Evolutionary conservation across 2,113 vertebrate genomes (phyloP), one percentile per base, ranked within the genome.

Genomic region (Pseudorhombus dupliciocellatus): DNA sequence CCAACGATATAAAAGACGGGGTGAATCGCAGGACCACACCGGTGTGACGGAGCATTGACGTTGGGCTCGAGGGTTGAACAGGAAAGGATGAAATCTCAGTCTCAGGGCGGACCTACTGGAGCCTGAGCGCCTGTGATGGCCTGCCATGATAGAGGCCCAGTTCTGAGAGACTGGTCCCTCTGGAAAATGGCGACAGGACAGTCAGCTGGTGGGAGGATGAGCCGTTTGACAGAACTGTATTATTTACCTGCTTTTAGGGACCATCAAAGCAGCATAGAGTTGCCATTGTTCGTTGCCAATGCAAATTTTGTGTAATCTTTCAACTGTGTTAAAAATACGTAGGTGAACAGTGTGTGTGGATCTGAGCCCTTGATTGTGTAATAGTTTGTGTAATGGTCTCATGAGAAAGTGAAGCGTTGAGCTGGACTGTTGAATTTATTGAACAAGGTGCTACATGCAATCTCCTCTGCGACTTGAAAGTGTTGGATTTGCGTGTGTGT

Each of bases 11-110:
- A 69, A 97, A 98, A 83, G 98, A 97, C 54, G 94, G 94, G 31
- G 93, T 96, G 72, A 99, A 96, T 90, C 95, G 96, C 88, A 95
- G 98, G 91, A 99, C 98, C 0, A 99, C 98, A 0, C 98, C 98
- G 0, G 98, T 99, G 88, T 99, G 95, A 99, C 82, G 2, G 46
- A 28, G 15, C 25, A n/a, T 2, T n/a, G n/a, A n/a, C n/a, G 2
- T 15, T n/a, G 26, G 30, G 21, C 9, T 50, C 0, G 15, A 62
- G 34, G 16, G 59, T 1, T 1, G 6, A 60, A 67, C 14, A 42
- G 20, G 50, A 62, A 42, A 59, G 1, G 4, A 20, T 31, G 63
- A 31, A 48, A 44, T n/a, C n/a, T n/a, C 63, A 21, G 24, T 53
- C 15, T 7, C n/a, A 25, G 51, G 73, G 50, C 65, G 60, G 16